Evolutionary conservation across 2,888 invertebrate genomes (phyloP).

Genomic region (Calliopum simillimum): DNA sequence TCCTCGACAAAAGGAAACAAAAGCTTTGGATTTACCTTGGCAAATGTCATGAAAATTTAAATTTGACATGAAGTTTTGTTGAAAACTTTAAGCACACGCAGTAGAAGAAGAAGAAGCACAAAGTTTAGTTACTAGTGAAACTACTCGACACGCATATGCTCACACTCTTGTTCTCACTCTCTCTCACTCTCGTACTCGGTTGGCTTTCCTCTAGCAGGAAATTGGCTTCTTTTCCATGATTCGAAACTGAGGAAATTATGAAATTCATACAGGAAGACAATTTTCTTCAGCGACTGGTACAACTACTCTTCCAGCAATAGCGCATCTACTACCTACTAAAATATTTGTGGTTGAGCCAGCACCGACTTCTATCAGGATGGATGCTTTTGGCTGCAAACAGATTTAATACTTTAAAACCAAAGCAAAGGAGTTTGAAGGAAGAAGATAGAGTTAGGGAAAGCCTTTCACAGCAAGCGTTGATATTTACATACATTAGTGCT

Average conservation of each 20-base stretch:
- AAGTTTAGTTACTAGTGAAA: background rate
- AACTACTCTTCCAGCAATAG: conserved; percentile 29
- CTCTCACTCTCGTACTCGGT: background rate
- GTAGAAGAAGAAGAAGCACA: background rate
- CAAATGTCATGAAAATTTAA: conserved; percentile 34
- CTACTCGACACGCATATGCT: background rate
- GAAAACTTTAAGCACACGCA: conserved; percentile 29
- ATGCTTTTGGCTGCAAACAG: background rate
- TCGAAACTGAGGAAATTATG: conserved; percentile 63
- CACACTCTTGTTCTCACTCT: conserved; percentile 5
- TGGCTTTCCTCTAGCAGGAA: conserved; percentile 49
- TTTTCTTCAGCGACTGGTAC: conserved; percentile 60
- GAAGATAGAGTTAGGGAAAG: background rate
- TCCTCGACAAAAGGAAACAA: conserved; percentile 4
- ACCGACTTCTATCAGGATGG: conserved; percentile 23
- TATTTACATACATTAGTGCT: background rate
- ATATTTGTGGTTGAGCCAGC: conserved; percentile 21
- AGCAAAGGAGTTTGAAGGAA: background rate
- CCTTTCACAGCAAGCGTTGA: background rate
- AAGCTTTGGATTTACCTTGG: conserved; percentile 27
- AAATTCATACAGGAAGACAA: conserved; percentile 66
- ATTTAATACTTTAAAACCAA: background rate
- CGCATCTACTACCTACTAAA: conserved; percentile 5
- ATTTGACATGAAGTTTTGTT: conserved; percentile 29
- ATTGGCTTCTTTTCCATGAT: conserved; percentile 62